These are phyloP conservation scores for Momotus momota DNA, from an alignment of 2,797 vertebrate genomes.

Conservation along the genomic window DNA sequence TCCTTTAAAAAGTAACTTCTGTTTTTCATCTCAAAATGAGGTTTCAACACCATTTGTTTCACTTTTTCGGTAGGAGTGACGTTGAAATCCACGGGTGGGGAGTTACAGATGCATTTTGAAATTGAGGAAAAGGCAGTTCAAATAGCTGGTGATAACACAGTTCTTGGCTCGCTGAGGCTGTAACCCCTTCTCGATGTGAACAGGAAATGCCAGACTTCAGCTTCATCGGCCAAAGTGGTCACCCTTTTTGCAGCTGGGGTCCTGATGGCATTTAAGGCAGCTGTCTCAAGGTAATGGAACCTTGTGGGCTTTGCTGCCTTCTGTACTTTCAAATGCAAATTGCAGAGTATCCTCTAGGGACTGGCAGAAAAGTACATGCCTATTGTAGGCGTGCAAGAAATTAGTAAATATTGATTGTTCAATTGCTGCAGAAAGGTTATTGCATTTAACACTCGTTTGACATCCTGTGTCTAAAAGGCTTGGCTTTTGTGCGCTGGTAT, in stretches of 20 bases:
- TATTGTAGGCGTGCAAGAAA: not conserved
- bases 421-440: not conserved
- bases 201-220: not conserved
- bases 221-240: not conserved
- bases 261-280: not conserved
- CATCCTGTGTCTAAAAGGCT: not conserved
- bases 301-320: not conserved
- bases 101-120: not conserved
- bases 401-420: not conserved
- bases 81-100: not conserved
- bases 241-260: not conserved
- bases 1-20: not conserved
- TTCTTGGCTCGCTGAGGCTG: not conserved
- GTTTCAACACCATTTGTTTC: not conserved
- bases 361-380: not conserved
- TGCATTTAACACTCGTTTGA: not conserved
- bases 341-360: not conserved
- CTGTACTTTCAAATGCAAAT: constrained; percentile 39
- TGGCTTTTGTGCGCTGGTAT: not conserved
- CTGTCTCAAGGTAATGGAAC: not conserved
- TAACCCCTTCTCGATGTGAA: not conserved
- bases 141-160: not conserved
- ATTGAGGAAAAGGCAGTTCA: not conserved
- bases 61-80: not conserved
- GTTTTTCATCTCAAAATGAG: not conserved